Base-by-base conservation (phyloP, 2,113 vertebrate species). In the Aplodontia rufa region DNA sequence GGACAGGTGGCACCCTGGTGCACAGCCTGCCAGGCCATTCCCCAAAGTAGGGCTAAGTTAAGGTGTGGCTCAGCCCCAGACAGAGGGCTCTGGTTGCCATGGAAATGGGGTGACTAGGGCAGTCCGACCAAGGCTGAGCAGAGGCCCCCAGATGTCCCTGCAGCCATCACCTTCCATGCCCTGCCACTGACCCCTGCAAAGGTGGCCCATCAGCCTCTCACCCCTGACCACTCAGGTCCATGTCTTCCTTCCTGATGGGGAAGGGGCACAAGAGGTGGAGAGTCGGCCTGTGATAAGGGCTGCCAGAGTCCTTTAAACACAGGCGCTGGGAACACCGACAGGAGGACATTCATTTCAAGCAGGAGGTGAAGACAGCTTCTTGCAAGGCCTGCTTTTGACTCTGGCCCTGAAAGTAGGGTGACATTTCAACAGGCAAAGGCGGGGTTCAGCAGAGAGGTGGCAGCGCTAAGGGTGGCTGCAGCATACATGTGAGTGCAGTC, bases 151-250 rank as follows among this genome's bases (percentile, higher is more conserved):
- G 24, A 68, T 2, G 4, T 68, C 5, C 58, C 45, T 10, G 28
- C 4, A 1, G 0, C 49, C 17, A 0, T 19, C n/a, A 1, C 30
- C 22, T 35, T 35, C 42, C 58, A 8, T 0, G 22, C 3, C 0
- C 58, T 78, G 45, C 58, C 20, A 4, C n/a, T 17, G 42, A n/a
- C 80, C 11, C 2, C 55, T 28, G 28, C n/a, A 49, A 71, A 1
- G 4, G 0, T 79, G 58, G n/a, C 72, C n/a, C 8, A 0, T 32
- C 42, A 10, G 13, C 19, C 72, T 80, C 82, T 55, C 30, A 4
- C 51, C n/a, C 20, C 60, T 68, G 64, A n/a, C 32, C 64, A 68
- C 64, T 32, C 78, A 83, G 47, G 19, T 26, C 14, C 4, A 4
- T n/a, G 13, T 42, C 42, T 58, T 58, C 75, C 32, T 12, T 22